Evolutionary conservation across 1,140 invertebrate species (phyloP), one percentile per base, ranked within the genome.

Genomic region (Eciton burchellii): DNA sequence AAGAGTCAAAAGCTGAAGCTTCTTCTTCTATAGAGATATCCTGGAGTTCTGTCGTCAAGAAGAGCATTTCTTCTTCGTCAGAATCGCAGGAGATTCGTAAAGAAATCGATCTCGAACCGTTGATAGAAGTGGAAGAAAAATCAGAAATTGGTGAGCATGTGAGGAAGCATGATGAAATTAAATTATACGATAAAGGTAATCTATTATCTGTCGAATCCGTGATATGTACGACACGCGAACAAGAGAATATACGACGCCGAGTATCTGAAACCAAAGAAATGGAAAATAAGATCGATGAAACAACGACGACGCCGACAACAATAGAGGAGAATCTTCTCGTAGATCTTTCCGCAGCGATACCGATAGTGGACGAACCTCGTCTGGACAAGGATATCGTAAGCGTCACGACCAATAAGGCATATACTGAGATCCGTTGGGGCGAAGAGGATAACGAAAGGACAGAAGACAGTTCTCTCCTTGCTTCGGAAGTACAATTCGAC

Each of bases 41-140:
- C 0, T 92, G 91, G 91, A 91, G 89, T n/a, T 90, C 85, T 0
- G 47, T 92, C 0, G 84, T 90, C 0, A 90, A 86, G 81, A 83
- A 89, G 59, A 59, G 87, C 68, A 49, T 62, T 21, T 82, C 57
- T 1, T 21, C n/a, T 8, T 43, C 41, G 29, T 79, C 74, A 0
- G 87, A 90, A 43, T 68, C 29, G 59, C 54, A 68, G 11, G 79
- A 68, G 21, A 6, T 19, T 0, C 45, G 57, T 4, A 85, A 74
- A 8, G 88, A 92, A 11, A 45, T 45, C 0, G 65, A 81, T 4
- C 19, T 60, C 0, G 76, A 83, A 1, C 60, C 49, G 0, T 35
- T 72, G 16, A 26, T 52, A 3, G 87, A 88, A 14, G 85, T 79
- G 4, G 71, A 84, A 3, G 68, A 81, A 5, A 84, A 77, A 19